Conservation (phyloP, 2,797 vertebrate genomes). For the Manis pentadactyla region DNA sequence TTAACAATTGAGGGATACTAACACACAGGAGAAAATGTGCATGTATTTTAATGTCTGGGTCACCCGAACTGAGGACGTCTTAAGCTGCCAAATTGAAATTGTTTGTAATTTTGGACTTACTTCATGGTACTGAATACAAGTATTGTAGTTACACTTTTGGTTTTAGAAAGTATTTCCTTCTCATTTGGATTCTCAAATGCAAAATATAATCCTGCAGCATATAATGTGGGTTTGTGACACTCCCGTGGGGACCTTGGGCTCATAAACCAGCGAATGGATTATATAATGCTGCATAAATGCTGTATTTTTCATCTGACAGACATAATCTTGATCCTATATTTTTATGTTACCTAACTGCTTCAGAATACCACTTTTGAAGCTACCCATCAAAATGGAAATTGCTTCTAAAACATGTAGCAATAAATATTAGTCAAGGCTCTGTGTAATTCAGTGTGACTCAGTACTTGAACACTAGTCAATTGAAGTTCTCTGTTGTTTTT, state of each 20-base stretch:
- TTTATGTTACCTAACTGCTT: slow-evolving; percentile 87
- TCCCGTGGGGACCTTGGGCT: slow-evolving; percentile 81
- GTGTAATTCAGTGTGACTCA: slow-evolving; percentile 84
- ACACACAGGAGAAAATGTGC: slow-evolving; percentile 51
- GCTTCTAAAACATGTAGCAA: slow-evolving; percentile 84
- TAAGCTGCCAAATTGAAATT: slow-evolving; percentile 71
- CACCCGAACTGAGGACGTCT: slow-evolving; percentile 22
- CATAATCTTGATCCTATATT: slow-evolving; percentile 86
- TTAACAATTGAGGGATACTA: slow-evolving; percentile 53
- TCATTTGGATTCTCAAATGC: slow-evolving; percentile 76
- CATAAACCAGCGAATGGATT: slow-evolving; percentile 85
- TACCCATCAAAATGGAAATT: slow-evolving; percentile 88
- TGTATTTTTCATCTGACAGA: slow-evolving; percentile 87
- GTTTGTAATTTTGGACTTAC: slow-evolving; percentile 66
- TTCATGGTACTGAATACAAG: slow-evolving; percentile 28
- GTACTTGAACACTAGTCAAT: slow-evolving; percentile 70
- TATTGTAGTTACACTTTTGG: slow-evolving; percentile 50
- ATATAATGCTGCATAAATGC: slow-evolving; percentile 87
- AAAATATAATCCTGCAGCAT: slow-evolving; percentile 75
- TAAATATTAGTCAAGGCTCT: slow-evolving; percentile 86
- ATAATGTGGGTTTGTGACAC: slow-evolving; percentile 80
- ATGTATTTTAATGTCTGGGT: slow-evolving; percentile 59
- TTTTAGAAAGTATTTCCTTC: slow-evolving; percentile 71
- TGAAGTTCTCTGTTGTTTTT: slow-evolving; percentile 69
- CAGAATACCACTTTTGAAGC: slow-evolving; percentile 82